Conservation (phyloP, 2,888 invertebrate genomes). For the Rhopalosiphum nymphaeae region DNA sequence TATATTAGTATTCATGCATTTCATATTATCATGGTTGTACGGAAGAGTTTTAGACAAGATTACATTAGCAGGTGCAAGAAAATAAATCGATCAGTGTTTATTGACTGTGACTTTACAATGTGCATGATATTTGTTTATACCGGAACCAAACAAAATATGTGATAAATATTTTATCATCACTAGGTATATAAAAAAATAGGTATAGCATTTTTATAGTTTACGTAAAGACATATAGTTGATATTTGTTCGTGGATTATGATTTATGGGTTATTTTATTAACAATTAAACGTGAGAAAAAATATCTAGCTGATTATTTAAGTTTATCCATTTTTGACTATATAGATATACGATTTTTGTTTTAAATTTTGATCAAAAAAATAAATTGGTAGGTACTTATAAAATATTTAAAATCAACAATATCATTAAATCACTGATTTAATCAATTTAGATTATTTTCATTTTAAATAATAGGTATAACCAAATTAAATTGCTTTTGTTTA, state of each 20-base stretch:
- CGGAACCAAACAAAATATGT: background rate
- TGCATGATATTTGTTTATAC: background rate
- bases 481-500: slow-evolving; percentile 6
- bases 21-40: slow-evolving; percentile 21
- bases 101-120: slow-evolving; percentile 37
- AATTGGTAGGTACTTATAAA: background rate
- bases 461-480: background rate
- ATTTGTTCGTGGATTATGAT: background rate
- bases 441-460: background rate
- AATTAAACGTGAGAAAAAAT: slow-evolving; percentile 3
- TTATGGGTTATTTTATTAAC: background rate
- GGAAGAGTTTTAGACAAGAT: slow-evolving; percentile 50
- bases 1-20: background rate
- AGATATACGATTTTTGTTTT: background rate
- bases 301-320: background rate
- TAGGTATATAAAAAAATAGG: background rate
- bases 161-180: background rate
- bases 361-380: background rate
- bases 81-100: slow-evolving; percentile 22
- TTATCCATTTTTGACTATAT: background rate
- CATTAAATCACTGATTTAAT: background rate
- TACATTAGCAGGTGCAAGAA: background rate
- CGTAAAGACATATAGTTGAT: background rate
- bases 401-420: background rate
- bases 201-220: background rate